Evolutionary conservation across 2,797 vertebrate genomes (phyloP).

Genomic region (Pygocentrus nattereri): DNA sequence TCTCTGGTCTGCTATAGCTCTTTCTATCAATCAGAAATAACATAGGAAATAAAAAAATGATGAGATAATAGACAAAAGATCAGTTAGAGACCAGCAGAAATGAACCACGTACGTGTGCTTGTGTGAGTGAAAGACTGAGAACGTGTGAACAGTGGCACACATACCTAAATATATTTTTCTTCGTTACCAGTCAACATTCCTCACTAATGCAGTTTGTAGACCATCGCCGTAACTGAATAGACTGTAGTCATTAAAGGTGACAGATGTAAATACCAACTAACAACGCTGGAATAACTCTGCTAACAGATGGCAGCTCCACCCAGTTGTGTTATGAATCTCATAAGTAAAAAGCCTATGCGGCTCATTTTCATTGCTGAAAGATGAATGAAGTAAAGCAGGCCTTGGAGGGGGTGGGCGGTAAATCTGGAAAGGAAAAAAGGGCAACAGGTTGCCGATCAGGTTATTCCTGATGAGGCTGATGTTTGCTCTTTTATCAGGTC

Average conservation of each 20-base stretch:
- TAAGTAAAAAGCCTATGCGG: slow-evolving; percentile 37
- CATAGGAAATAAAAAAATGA: neutral
- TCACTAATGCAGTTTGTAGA: slow-evolving; percentile 45
- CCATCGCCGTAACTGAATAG: slow-evolving; percentile 1
- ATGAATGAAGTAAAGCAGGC: slow-evolving; percentile 50
- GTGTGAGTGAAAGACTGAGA: slow-evolving; percentile 3
- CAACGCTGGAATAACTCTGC: slow-evolving; percentile 30
- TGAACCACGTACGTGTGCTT: neutral
- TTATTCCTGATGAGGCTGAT: slow-evolving; percentile 52
- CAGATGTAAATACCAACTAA: slow-evolving; percentile 41
- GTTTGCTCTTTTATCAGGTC: slow-evolving; percentile 37
- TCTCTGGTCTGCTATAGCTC: too few species aligned
- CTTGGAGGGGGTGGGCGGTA: slow-evolving; percentile 21
- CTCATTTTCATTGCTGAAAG: slow-evolving; percentile 50
- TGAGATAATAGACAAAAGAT: neutral
- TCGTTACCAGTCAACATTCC: slow-evolving; percentile 38
- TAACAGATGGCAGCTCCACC: slow-evolving; percentile 29
- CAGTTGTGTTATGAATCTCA: slow-evolving; percentile 18
- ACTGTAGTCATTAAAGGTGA: slow-evolving; percentile 34
- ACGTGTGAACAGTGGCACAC: slow-evolving; percentile 8
- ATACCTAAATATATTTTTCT: neutral
- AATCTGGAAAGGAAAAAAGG: slow-evolving; percentile 34
- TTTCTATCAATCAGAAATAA: too few species aligned
- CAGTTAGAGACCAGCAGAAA: slow-evolving; percentile 17
- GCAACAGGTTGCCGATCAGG: slow-evolving; percentile 43